Conservation (phyloP, 2,113 vertebrate species). For the Caranx ignobilis region DNA sequence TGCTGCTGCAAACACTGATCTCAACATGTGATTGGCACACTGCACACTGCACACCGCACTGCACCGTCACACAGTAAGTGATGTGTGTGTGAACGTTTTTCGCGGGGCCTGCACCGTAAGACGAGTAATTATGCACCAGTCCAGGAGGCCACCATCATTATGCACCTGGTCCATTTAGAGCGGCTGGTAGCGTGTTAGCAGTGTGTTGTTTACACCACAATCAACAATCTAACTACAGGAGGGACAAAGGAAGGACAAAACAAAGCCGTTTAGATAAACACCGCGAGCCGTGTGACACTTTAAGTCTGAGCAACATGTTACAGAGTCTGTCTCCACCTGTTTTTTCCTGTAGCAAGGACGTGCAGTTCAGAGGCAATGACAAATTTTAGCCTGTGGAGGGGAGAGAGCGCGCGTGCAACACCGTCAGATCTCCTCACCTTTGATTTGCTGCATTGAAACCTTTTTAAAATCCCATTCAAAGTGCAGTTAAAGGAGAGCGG, state of each 20-base stretch:
- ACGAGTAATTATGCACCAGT: slow-evolving; percentile 48
- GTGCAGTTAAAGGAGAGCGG: slow-evolving; percentile 13
- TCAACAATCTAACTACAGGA: slow-evolving; percentile 17
- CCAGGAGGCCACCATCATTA: slow-evolving; percentile 40
- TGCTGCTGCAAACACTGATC: slow-evolving; percentile 11
- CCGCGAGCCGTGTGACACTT: not conserved
- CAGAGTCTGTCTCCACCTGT: not conserved
- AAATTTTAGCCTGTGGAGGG: not conserved
- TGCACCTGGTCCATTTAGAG: slow-evolving; percentile 49
- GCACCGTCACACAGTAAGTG: slow-evolving; percentile 21
- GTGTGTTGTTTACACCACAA: slow-evolving; percentile 37
- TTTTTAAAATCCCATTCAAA: slow-evolving; percentile 34
- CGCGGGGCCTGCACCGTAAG: slow-evolving; percentile 9
- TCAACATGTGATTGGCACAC: slow-evolving; percentile 6
- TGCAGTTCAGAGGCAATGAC: slow-evolving; percentile 16
- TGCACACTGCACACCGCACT: not conserved
- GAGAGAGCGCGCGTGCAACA: not conserved
- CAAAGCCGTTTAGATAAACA: slow-evolving; percentile 25
- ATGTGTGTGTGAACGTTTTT: slow-evolving; percentile 36
- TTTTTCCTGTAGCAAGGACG: slow-evolving; percentile 16
- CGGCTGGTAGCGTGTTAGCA: slow-evolving; percentile 5
- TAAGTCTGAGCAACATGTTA: not conserved
- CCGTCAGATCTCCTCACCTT: slow-evolving; percentile 36
- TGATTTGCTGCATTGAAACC: slow-evolving; percentile 26
- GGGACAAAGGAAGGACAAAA: slow-evolving; percentile 17